phyloP scores from a whole-genome alignment of 2,888 invertebrate genomes.

The Omphaloscelis lunosa region DNA sequence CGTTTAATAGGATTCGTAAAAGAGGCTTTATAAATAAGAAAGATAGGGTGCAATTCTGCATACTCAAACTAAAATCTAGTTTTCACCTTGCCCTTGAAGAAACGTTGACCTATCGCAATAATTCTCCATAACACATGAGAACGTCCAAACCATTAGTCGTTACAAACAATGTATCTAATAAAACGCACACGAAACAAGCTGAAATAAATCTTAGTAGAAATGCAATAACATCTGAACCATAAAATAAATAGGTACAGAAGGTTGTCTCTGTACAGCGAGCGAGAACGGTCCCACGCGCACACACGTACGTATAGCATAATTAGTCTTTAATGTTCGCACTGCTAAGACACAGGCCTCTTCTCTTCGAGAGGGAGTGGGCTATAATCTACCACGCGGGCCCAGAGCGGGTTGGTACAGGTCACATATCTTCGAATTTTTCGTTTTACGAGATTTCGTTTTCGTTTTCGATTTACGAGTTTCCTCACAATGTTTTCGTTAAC shows the following conservation, averaged over 20 bases:
- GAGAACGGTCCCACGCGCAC: not conserved
- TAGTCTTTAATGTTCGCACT: too few species aligned
- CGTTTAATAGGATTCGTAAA: not conserved
- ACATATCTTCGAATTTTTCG: too few species aligned
- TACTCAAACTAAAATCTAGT: not conserved
- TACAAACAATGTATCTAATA: constrained; percentile 46
- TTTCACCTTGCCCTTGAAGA: constrained; percentile 12
- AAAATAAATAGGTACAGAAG: constrained; percentile 1
- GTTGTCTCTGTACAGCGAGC: not conserved
- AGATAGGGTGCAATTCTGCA: not conserved
- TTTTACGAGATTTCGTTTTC: too few species aligned
- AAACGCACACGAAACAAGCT: constrained; percentile 25
- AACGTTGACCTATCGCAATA: constrained; percentile 29
- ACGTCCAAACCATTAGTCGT: constrained; percentile 28
- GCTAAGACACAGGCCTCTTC: too few species aligned
- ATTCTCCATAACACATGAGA: constrained; percentile 10
- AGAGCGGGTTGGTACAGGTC: too few species aligned
- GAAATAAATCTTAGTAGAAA: constrained; percentile 48
- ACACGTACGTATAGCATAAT: not conserved
- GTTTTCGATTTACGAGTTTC: too few species aligned
- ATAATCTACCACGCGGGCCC: too few species aligned
- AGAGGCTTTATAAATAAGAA: not conserved
- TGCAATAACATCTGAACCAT: constrained; percentile 48
- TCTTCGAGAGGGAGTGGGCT: too few species aligned
- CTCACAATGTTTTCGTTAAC: too few species aligned